Evolutionary conservation across 2,113 vertebrate species (phyloP), one percentile per base, ranked within the genome.

Genomic region (Pogona vitticeps): DNA sequence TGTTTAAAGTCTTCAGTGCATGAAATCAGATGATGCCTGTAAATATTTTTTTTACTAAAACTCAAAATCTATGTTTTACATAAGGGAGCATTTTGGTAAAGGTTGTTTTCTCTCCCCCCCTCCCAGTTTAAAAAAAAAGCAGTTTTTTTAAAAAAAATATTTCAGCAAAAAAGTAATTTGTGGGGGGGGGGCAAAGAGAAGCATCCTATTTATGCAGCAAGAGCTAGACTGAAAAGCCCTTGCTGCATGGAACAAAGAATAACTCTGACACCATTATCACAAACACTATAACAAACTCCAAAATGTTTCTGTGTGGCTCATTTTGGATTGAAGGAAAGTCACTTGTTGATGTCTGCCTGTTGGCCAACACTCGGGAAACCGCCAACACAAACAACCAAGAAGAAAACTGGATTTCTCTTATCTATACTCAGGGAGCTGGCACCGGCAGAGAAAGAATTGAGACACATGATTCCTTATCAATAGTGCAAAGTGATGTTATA

Each of bases 21-120:
- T 93, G 91, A 91, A 91, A 89, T 94, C 89, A 89, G 86, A 89
- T n/a, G 83, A 82, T 90, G 89, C 76, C 67, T 88, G 91, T 75
- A 70, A 21, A 40, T 84, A 67, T 67, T 67, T 68, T 65, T 65
- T 61, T 68, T 68, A 10, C 82, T 88, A 83, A 82, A 94, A 89
- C 1, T 8, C 72, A 72, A 70, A 87, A 88, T 59, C 65, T 90
- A 90, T 78, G 68, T 83, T 91, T 84, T 73, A 88, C 83, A 76
- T 90, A 89, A 84, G 85, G 90, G 89, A 67, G 7, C 0, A 1
- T 79, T 81, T 73, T 92, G 89, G 87, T 94, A 77, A 58, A 81
- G 21, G 80, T 65, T 88, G 36, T 40, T 82, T 31, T 70, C 18
- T 56, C 21, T 70, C 52, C n/a, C n/a, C n/a, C 42, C 68, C 38